These are phyloP conservation scores for Plebejus anna DNA, from an alignment of 2,888 invertebrate genomes.

Conservation along the genomic window DNA sequence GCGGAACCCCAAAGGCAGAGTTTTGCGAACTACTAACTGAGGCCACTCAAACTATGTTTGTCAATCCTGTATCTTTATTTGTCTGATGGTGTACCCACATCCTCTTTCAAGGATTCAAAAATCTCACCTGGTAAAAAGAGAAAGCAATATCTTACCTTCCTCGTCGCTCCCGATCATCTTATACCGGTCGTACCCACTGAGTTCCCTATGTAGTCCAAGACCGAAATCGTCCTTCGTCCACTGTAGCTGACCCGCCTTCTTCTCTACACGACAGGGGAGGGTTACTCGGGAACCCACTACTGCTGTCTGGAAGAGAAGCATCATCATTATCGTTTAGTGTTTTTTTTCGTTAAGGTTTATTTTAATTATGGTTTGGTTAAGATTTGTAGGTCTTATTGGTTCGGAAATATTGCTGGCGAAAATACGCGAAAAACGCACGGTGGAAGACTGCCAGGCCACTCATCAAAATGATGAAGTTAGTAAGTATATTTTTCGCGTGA, in stretches of 20 bases:
- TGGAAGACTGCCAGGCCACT: too few species aligned
- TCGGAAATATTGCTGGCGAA: too few species aligned
- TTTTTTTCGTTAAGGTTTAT: too few species aligned
- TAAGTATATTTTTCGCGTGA: too few species aligned
- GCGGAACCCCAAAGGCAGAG: too few species aligned
- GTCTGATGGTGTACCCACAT: background rate
- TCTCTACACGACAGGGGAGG: conserved; percentile 92
- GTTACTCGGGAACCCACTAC: conserved; percentile 93
- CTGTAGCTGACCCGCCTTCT: conserved; percentile 93
- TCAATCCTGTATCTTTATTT: background rate
- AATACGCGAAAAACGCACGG: too few species aligned
- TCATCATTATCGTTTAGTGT: background rate
- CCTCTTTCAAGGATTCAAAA: background rate
- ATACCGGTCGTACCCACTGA: conserved; percentile 95
- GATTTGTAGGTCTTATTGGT: too few species aligned
- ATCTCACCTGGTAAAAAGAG: background rate
- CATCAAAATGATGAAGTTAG: too few species aligned
- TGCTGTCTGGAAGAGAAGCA: conserved; percentile 82
- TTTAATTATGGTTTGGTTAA: too few species aligned
- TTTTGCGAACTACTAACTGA: too few species aligned
- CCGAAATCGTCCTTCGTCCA: conserved; percentile 99
- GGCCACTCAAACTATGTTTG: too few species aligned
- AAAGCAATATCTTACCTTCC: conserved; percentile 84
- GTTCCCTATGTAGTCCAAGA: conserved; percentile 92
- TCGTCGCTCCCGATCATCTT: conserved; percentile 97